Conservation (phyloP, 2,797 vertebrate genomes). For the Pteropus rufus region DNA sequence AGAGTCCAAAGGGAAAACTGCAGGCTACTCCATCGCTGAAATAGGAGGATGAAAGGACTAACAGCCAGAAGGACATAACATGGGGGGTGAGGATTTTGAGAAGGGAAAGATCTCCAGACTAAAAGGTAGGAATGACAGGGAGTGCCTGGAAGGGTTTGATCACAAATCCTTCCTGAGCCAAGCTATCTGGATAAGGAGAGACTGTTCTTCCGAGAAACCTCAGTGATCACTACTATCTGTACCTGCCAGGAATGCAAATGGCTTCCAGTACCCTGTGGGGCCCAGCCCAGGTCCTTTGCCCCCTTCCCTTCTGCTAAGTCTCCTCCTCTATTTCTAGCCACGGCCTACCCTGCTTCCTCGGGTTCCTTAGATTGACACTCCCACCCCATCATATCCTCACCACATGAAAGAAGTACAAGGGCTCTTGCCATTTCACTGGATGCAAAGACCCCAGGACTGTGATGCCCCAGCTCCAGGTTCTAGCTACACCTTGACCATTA, state of each 20-base stretch:
- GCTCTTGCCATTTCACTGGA: not conserved
- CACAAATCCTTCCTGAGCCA: not conserved
- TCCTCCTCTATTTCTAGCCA: not conserved
- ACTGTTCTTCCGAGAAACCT: not conserved
- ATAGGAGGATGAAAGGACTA: not conserved
- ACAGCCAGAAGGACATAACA: not conserved
- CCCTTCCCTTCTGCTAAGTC: not conserved
- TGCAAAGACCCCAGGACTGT: not conserved
- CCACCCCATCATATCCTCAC: not conserved
- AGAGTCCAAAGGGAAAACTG: not conserved
- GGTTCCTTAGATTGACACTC: not conserved
- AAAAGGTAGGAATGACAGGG: not conserved
- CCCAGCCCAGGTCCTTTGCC: not conserved
- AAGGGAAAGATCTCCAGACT: not conserved
- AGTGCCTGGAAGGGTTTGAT: not conserved
- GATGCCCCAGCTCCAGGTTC: not conserved
- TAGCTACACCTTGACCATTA: not conserved
- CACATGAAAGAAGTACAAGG: not conserved
- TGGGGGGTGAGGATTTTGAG: not conserved
- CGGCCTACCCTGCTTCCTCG: not conserved
- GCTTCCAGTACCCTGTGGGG: not conserved
- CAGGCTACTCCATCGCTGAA: not conserved
- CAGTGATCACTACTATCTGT: not conserved
- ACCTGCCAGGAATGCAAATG: not conserved
- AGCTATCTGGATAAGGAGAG: not conserved